Evolutionary conservation across 2,888 invertebrate genomes (phyloP).

Genomic region (Reticulitermes lucifugus): DNA sequence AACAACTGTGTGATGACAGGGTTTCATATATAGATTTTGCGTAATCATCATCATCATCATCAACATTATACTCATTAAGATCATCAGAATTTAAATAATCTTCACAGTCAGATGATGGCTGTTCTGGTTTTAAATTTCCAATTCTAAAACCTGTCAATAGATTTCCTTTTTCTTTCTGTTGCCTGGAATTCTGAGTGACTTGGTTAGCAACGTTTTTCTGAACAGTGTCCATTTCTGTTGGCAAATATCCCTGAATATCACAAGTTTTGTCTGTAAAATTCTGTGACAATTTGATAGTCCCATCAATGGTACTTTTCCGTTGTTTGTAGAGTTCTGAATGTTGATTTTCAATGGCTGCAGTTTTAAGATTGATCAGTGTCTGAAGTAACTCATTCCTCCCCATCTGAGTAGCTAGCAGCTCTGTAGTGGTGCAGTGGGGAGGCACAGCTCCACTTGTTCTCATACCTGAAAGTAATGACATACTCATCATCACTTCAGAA

Average conservation of each 20-base stretch:
- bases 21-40: conserved; percentile 64
- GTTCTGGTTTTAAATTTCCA: conserved; percentile 11
- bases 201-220: conserved; percentile 18
- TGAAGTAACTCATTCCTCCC: conserved; percentile 23
- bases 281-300: background rate
- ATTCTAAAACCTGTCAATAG: conserved; percentile 3
- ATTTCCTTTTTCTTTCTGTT: background rate
- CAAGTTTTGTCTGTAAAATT: background rate
- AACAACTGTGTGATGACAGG: conserved; percentile 64
- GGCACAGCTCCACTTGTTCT: conserved; percentile 33
- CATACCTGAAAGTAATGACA: conserved; percentile 15
- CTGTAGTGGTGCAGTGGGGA: conserved; percentile 24
- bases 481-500: background rate
- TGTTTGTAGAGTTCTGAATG: conserved; percentile 24
- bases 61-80: conserved; percentile 55
- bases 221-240: background rate
- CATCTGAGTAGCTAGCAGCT: conserved; percentile 6
- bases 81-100: conserved; percentile 42
- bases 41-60: conserved; percentile 57
- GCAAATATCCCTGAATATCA: background rate
- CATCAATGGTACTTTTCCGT: background rate
- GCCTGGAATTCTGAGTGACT: background rate
- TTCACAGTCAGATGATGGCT: conserved; percentile 28
- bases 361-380: background rate
- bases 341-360: conserved; percentile 25